Base-by-base conservation (phyloP, 2,797 vertebrate genomes). In the Xerus rutilus region DNA sequence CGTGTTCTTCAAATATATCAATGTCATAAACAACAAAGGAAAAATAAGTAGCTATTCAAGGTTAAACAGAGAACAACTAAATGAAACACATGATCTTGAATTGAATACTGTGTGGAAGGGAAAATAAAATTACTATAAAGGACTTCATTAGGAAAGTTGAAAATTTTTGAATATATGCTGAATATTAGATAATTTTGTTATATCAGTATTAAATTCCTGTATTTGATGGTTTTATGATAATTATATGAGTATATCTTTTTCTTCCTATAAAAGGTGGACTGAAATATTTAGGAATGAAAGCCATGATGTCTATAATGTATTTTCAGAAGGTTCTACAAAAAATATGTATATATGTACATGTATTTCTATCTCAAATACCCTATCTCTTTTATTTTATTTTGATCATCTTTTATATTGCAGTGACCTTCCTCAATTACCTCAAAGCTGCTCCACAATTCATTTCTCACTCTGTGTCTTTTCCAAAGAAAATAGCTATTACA, bases 311-410 rank as follows among this genome's bases (percentile, higher is more conserved):
- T 88, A 35, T 54, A 77, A 52, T 82, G 43, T 70, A 57, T 79
- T 83, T 78, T 93, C 78, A 85, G 86, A 67, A 72, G 23, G n/a
- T 93, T 90, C 57, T 94, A 32, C 7, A 62, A 84, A 90, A 81
- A 81, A 86, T n/a, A 18, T 67, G 7, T 70, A 1, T 47, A 1
- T 73, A 28, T 11, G 10, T 12, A 64, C 21, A 72, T 54, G 13
- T 12, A 47, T 45, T 88, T 73, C 70, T 74, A 85, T 62, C 83
- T 93, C 43, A 85, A 82, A 90, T 77, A 32, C 73, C 49, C 45
- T 39, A 30, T 35, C n/a, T 79, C 35, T 76, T 95, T 84, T 82
- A 76, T 35, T 21, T 59, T 83, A 35, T 65, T 93, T 72, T 76
- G 64, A 28, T 88, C n/a, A 49, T 73, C 78, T 93, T 93, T 87